Evolutionary conservation across 2,888 invertebrate species (phyloP).

Genomic region (Cryptus armator): DNA sequence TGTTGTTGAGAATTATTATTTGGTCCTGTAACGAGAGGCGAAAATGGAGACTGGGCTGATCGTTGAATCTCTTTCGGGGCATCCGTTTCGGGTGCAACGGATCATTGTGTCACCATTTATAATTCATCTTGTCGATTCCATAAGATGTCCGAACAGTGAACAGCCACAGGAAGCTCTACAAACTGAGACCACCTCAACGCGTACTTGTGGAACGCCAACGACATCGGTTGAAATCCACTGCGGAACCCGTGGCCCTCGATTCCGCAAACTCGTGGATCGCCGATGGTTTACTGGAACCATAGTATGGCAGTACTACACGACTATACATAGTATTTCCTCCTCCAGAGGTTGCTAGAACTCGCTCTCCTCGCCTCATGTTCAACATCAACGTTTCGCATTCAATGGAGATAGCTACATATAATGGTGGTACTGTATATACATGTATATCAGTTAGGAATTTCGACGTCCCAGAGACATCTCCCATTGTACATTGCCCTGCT

Average conservation of each 20-base stretch:
- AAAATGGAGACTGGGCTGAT: background rate
- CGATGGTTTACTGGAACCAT: constrained; percentile 37
- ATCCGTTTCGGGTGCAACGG: background rate
- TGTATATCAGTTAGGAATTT: constrained; percentile 47
- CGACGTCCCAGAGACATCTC: constrained; percentile 35
- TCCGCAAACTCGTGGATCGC: constrained; percentile 56
- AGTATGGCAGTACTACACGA: constrained; percentile 1
- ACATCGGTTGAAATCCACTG: constrained; percentile 44
- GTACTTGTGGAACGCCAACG: constrained; percentile 45
- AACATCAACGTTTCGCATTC: constrained; percentile 54
- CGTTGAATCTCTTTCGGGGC: background rate
- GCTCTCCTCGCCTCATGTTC: constrained; percentile 30
- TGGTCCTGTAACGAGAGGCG: background rate
- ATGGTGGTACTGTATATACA: constrained; percentile 29
- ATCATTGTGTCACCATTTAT: constrained; percentile 17
- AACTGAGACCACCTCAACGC: constrained; percentile 16
- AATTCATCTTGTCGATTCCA: constrained; percentile 18
- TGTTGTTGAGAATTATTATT: background rate
- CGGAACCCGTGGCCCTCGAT: constrained; percentile 53
- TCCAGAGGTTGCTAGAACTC: constrained; percentile 22
- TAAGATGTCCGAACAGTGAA: constrained; percentile 19
- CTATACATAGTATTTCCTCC: constrained; percentile 23
- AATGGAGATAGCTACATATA: constrained; percentile 34
- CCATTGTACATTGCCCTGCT: constrained; percentile 47
- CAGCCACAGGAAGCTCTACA: constrained; percentile 26